Base-by-base conservation (phyloP, 2,797 vertebrate genomes). In the Malurus leucopterus region DNA sequence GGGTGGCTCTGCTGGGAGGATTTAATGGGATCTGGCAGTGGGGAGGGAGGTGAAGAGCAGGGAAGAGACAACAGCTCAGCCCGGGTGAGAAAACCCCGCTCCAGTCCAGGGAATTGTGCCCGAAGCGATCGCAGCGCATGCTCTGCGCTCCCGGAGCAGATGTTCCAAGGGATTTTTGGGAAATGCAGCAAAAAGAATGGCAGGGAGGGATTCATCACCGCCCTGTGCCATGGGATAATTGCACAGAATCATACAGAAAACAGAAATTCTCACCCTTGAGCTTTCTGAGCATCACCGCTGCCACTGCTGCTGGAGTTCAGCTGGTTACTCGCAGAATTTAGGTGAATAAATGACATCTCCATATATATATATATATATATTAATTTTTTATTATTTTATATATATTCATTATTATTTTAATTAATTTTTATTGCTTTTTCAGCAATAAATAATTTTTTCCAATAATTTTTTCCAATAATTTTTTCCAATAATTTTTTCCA, bases 111-210 rank as follows among this genome's bases (percentile, higher is more conserved):
- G 63, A 15, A 9, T 55, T 69, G 46, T 47, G 84, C 84, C 88
- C 65, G 44, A 8, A 16, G 90, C 84, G 54, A 34, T 59, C 81
- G 43, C 91, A 94, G 93, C 91, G 90, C 82, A 80, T 68, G 85
- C 38, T 67, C 93, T 76, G 81, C 64, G 15, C 11, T 76, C 69
- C 24, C 54, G 27, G 53, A 72, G 58, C 95, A 95, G 95, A 84
- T 96, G 95, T 70, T 91, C 62, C 49, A 70, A n/a, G 9, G 44
- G 29, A 65, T 40, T 71, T n/a, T 49, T n/a, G 65, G 91, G 88
- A 88, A 90, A 63, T 9, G 78, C 51, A 84, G 86, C 89, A 54
- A 80, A 17, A 62, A 67, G 59, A 6, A 7, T 7, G 71, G 32
- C 47, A 27, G 70, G 74, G 76, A 81, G 72, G 51, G 57, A 38